Evolutionary conservation across 2,888 invertebrate species (phyloP).

Genomic region (Hetaerina titia): DNA sequence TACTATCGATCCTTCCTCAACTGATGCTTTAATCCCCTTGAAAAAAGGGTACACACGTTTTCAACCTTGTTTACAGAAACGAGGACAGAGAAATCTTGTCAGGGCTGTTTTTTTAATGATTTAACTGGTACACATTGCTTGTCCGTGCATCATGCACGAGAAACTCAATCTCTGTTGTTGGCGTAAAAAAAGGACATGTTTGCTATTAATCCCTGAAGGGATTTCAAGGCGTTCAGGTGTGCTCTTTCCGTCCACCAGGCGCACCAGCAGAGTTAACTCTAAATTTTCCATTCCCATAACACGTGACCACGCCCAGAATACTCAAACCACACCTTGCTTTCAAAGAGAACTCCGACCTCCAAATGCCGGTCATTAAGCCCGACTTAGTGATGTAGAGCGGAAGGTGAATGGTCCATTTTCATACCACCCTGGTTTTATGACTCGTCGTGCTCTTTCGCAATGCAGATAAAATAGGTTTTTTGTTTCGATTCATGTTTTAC

Average conservation of each 20-base stretch:
- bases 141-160: not conserved
- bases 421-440: not conserved
- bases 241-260: not conserved
- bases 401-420: not conserved
- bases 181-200: not conserved
- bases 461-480: not conserved
- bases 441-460: not conserved
- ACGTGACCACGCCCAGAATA: slow-evolving; percentile 23
- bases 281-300: not conserved
- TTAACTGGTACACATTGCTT: slow-evolving; percentile 15
- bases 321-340: not conserved
- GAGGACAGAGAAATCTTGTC: not conserved
- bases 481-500: not conserved
- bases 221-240: not conserved
- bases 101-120: not conserved
- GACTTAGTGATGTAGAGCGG: not conserved
- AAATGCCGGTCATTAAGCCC: not conserved
- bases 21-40: not conserved
- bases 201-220: not conserved
- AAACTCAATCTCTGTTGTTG: slow-evolving; percentile 5
- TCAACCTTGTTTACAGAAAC: slow-evolving; percentile 12
- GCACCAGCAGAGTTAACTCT: not conserved
- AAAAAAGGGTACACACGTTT: not conserved
- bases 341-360: not conserved
- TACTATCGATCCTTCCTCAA: not conserved